Evolutionary conservation across 53 echinoderm and acorn worm genomes (phyloP), one percentile per base, ranked within the genome.

Genomic region (Astropecten irregularis): DNA sequence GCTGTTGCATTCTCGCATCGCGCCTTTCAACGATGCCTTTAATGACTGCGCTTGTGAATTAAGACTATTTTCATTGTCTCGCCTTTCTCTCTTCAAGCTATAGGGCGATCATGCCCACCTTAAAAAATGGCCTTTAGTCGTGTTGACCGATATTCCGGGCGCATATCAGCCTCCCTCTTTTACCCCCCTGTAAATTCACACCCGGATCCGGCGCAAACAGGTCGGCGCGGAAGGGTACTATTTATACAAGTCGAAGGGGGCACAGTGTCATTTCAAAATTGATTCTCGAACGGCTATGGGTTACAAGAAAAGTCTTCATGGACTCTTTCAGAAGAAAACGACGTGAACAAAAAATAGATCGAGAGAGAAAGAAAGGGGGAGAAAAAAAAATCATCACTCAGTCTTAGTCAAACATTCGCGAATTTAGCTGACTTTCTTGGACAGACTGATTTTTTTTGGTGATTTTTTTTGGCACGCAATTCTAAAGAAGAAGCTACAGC

Each of bases 31-130:
- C n/a, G n/a, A 35, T 73, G 34, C 53, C 53, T 48, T 30, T 38
- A 69, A 69, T 33, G 28, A 28, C 37, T 23, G 26, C 74, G 55
- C 39, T 35, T 19, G 18, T 15, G 36, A 74, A 35, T 54, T 74
- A 4, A 31, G 58, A 74, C 36, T 60, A 62, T 79, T 79, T 79
- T 60, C 29, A 62, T 79, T 79, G 79, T 79, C 61, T 79, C 47
- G 29, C 11, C 22, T 79, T 79, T 79, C 79, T 33, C 8, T 33
- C 79, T 56, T 36, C 44, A 4, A 62, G 79, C n/a, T 25, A 48
- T 30, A 19, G 22, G 9, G 20, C 16, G 36, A n/a, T 21, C 36
- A n/a, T n/a, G n/a, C n/a, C n/a, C n/a, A n/a, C n/a, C n/a, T n/a
- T 3, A 73, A n/a, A 26, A 55, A 23, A 39, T 18, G 42, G 48